phyloP scores from a whole-genome alignment of 2,797 vertebrate species.

The Chiroxiphia lanceolata region DNA sequence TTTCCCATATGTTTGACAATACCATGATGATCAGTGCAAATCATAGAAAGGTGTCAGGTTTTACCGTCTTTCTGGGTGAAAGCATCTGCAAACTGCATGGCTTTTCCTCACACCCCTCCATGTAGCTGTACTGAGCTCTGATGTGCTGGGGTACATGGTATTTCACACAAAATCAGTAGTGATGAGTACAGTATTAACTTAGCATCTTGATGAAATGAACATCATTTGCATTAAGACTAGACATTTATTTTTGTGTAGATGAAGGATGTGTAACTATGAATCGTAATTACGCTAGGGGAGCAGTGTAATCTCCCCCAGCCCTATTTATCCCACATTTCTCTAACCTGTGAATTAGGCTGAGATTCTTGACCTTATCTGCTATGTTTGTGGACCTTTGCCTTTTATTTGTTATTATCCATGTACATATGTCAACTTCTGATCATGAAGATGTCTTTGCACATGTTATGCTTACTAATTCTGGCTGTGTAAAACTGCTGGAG shows the following conservation, averaged over 20 bases:
- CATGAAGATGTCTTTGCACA: neutral
- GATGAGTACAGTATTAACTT: neutral
- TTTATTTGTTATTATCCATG: neutral
- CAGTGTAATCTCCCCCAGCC: neutral
- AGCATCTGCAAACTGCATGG: neutral
- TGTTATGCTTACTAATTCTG: neutral
- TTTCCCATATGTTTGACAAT: neutral
- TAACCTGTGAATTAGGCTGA: neutral
- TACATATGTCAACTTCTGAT: neutral
- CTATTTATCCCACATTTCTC: neutral
- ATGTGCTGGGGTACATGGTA: neutral
- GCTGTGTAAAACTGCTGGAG: neutral
- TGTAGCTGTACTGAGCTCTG: neutral
- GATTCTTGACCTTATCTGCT: neutral
- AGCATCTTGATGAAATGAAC: neutral
- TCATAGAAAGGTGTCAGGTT: neutral
- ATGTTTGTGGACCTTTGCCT: neutral
- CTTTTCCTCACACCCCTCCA: neutral
- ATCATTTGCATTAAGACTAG: slow-evolving; percentile 24
- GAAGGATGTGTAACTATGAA: neutral
- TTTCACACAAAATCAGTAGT: neutral
- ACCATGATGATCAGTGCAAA: neutral
- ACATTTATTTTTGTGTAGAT: slow-evolving; percentile 7
- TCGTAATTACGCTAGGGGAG: neutral
- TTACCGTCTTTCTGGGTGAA: neutral